Base-by-base conservation (phyloP, 2,113 vertebrate species). In the Prochilodus magdalenae region DNA sequence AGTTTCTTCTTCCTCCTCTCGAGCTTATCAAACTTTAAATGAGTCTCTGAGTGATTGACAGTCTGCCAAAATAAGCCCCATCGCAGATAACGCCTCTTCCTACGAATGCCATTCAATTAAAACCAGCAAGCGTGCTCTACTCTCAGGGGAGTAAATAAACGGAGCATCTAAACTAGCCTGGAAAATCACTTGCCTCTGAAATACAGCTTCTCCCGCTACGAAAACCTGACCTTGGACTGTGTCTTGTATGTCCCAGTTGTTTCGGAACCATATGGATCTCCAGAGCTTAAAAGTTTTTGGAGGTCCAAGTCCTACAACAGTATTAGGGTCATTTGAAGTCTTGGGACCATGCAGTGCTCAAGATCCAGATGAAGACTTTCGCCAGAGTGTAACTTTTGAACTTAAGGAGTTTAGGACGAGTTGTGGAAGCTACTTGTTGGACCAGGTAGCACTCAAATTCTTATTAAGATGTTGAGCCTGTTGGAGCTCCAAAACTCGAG, bases 21-120 rank as follows among this genome's bases (percentile, higher is more conserved):
- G 49, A 5, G 67, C 51, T 59, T 75, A 47, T 67, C 62, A 67
- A 69, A 63, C 80, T 85, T 75, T 75, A 71, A 82, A 69, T 75
- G 60, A n/a, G 49, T 24, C 22, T 74, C 20, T 29, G 22, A 40
- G 20, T 65, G 73, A 75, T 65, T 81, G 82, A 79, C 82, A 71
- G 65, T 7, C 82, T 40, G 36, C 78, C 73, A 70, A 67, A 78
- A 55, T 36, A 67, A 80, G 66, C 60, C 57, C 74, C 63, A 70
- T 66, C 73, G 66, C 16, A 69, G 69, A 81, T 44, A 67, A 70
- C 16, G 49, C 53, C 57, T 78, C 53, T 73, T 76, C 71, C 66
- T 49, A 12, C 27, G 24, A 18, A 60, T 0, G 22, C 7, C 40
- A 74, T 66, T 81, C 40, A 51, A 67, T 81, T 66, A 81, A 74